Conservation (phyloP, 2,888 invertebrate species). For the Lamellibrachia satsuma region DNA sequence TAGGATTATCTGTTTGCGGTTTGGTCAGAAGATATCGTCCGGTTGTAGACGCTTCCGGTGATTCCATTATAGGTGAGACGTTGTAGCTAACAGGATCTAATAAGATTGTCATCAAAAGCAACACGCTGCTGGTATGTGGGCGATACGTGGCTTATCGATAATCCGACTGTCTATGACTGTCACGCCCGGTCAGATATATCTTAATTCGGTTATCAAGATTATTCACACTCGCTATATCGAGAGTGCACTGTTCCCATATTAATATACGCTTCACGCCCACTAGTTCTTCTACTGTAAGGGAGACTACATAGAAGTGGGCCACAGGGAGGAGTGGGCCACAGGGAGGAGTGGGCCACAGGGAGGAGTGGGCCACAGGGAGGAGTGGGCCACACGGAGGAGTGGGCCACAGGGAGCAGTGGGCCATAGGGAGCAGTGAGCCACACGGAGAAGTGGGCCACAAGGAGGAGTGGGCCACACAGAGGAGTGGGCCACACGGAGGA, state of each 20-base stretch:
- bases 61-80: neutral
- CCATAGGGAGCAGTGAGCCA: no score
- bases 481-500: no score
- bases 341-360: no score
- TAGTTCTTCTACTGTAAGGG: neutral
- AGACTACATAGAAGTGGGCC: neutral
- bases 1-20: neutral
- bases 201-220: neutral
- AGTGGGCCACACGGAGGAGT: no score
- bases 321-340: no score
- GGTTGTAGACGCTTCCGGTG: neutral
- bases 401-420: no score
- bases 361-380: no score
- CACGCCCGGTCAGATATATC: neutral
- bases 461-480: no score
- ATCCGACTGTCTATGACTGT: neutral
- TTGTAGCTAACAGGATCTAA: neutral
- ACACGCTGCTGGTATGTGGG: neutral
- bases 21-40: neutral
- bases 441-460: no score
- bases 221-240: neutral
- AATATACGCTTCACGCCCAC: neutral
- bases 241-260: neutral
- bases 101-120: neutral
- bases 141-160: neutral